A percentile compares a stretch with the other conserved stretches of the same genome.
Evolutionary conservation across 1,140 invertebrate genomes (phyloP).

Genomic region (Papilio helenus): DNA sequence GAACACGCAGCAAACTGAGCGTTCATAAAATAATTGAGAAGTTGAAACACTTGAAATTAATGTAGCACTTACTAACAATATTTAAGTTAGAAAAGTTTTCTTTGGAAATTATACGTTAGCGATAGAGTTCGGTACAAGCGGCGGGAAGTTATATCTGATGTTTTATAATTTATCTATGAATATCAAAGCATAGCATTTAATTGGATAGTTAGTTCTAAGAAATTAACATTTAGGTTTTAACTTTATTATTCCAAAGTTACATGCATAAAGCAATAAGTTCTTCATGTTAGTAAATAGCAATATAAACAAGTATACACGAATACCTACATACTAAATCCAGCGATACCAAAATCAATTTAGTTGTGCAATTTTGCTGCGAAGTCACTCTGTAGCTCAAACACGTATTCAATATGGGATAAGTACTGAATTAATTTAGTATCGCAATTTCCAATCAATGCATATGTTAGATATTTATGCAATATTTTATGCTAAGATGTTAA

Average conservation of each 20-base stretch:
- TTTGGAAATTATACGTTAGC: slow-evolving; percentile 11
- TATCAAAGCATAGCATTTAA: too few relatives aligned
- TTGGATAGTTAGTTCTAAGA: too few relatives aligned
- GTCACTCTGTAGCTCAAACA: slow-evolving; percentile 1
- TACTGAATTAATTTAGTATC: not conserved
- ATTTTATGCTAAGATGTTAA: too few relatives aligned
- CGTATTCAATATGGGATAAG: not conserved
- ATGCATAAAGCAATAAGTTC: not conserved
- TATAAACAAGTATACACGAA: not conserved
- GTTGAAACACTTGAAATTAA: slow-evolving; percentile 14
- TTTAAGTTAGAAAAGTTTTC: slow-evolving; percentile 10
- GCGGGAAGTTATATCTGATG: not conserved
- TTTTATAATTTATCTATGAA: not conserved
- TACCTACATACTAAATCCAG: not conserved
- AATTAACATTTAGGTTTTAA: too few relatives aligned
- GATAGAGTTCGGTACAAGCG: not conserved
- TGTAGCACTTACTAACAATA: slow-evolving; percentile 13
- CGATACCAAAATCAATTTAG: not conserved
- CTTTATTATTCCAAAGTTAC: too few relatives aligned
- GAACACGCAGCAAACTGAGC: not conserved
- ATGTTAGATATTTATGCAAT: not conserved
- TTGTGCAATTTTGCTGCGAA: not conserved
- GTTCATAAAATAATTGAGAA: not conserved
- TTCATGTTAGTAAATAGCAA: not conserved
- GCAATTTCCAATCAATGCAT: not conserved